Evolutionary conservation across 2,797 vertebrate species (phyloP), one percentile per base, ranked within the genome.

Genomic region (Microcaecilia unicolor): DNA sequence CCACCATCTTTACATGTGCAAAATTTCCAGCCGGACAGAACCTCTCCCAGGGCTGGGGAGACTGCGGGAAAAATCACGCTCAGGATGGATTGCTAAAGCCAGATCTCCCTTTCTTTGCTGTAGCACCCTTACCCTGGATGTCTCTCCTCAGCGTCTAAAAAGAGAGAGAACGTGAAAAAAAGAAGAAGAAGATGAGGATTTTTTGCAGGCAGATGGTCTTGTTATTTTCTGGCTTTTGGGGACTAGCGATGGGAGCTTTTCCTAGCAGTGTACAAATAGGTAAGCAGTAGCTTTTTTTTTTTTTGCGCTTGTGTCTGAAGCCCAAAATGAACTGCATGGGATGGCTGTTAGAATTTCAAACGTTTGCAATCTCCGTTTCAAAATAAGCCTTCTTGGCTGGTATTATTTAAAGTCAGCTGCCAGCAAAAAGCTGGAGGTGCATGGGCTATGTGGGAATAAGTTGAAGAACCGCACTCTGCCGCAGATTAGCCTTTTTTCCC

Each of bases 231-330:
- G 85, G 90, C 83, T 89, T 97, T 73, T 95, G 86, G 89, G 90
- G 87, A 72, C 81, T 94, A 76, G 79, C 86, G 64, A 83, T 92
- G 74, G 95, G 92, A 85, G 95, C 93, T 84, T 98, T 98, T 87
- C 95, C 95, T 67, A 96, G 92, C 92, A 97, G 92, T 41, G 95
- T 97, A 64, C 95, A 97, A 78, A 97, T 98, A 87, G 95, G 95
- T 98, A 78, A 96, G 76, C 75, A 77, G 75, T 73, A 65, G 53
- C 49, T 75, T n/a, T n/a, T n/a, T n/a, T n/a, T 50, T 64, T 36
- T 18, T 51, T 35, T 4, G 23, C 60, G 55, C 36, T 1, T 29
- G 46, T 28, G 43, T 34, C 28, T 30, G 25, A 31, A 19, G 48
- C n/a, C n/a, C n/a, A n/a, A n/a, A n/a, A n/a, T n/a, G n/a, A n/a